Evolutionary conservation across 2,797 vertebrate genomes (phyloP), one percentile per base, ranked within the genome.

Genomic region (Enteromius viviparus): DNA sequence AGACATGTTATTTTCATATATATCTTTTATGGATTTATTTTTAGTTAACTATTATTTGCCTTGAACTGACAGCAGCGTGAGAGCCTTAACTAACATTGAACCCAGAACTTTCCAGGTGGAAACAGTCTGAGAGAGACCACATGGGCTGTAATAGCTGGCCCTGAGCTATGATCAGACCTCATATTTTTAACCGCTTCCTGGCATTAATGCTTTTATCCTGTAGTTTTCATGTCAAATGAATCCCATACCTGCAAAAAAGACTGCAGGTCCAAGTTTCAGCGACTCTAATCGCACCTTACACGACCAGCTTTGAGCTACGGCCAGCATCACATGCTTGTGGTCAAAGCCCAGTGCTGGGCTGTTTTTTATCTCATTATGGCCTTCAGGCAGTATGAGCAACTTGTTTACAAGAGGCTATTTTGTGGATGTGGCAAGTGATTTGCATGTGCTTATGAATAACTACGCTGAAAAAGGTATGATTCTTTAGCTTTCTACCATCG

Each of bases 271-370:
- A 77, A 64, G 76, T 6, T 83, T 89, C 85, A 72, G 77, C 80
- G 80, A 65, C 87, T 42, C 23, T 91, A 90, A 90, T 90, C 89
- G 87, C 87, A 92, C 88, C 32, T 82, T 85, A 90, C 89, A 92
- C 89, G 88, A 87, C 89, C 87, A 77, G 86, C 82, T 85, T 87
- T 45, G 79, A 81, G 72, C 60, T 81, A 84, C n/a, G 87, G 90
- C 91, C 91, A 91, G 87, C 87, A 89, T 87, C 88, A 75, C 81
- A 85, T 78, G 80, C 85, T 74, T 80, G 83, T 84, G 87, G 84
- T 87, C 85, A 68, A 82, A 53, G 80, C 87, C 85, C 88, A 82
- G 65, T 26, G 40, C 81, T 72, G 66, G 21, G 49, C 87, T 42
- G 11, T 21, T 82, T 91, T 86, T 75, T 83, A 60, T 85, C 75